A percentile compares a stretch with the other conserved stretches of the same genome.
These are phyloP conservation scores for Agrochola litura DNA, from an alignment of 2,888 invertebrate genomes.

Conservation along the genomic window DNA sequence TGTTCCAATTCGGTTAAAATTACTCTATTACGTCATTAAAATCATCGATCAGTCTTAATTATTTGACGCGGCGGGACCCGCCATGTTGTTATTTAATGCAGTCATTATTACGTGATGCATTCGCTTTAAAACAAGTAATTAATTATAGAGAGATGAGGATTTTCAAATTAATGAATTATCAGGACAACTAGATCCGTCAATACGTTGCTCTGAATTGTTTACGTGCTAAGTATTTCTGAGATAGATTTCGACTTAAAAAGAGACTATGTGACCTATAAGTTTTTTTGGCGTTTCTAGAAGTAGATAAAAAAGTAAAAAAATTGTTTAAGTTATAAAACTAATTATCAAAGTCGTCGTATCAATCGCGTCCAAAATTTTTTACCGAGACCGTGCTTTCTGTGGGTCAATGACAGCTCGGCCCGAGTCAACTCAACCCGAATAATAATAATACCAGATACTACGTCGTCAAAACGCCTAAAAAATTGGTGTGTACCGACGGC, in stretches of 20 bases:
- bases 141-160: not conserved
- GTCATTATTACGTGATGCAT: slow-evolving; percentile 18
- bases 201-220: not conserved
- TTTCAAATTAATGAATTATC: not conserved
- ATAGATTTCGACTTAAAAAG: not conserved
- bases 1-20: slow-evolving; percentile 20
- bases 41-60: slow-evolving; percentile 51
- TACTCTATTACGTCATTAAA: slow-evolving; percentile 31
- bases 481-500: no score
- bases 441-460: no score
- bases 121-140: slow-evolving; percentile 35
- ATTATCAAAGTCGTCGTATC: not conserved
- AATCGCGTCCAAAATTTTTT: not conserved
- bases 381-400: not conserved
- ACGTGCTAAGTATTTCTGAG: not conserved
- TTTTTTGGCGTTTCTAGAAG: not conserved
- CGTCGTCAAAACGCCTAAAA: no score
- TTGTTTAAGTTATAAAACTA: no score
- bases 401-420: no score
- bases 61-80: slow-evolving; percentile 26
- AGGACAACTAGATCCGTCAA: not conserved
- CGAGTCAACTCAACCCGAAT: no score
- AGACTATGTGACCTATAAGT: not conserved
- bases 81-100: slow-evolving; percentile 33
- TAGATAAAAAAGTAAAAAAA: no score